Evolutionary conservation across 2,113 vertebrate genomes (phyloP), one percentile per base, ranked within the genome.

Genomic region (Apteryx owenii): DNA sequence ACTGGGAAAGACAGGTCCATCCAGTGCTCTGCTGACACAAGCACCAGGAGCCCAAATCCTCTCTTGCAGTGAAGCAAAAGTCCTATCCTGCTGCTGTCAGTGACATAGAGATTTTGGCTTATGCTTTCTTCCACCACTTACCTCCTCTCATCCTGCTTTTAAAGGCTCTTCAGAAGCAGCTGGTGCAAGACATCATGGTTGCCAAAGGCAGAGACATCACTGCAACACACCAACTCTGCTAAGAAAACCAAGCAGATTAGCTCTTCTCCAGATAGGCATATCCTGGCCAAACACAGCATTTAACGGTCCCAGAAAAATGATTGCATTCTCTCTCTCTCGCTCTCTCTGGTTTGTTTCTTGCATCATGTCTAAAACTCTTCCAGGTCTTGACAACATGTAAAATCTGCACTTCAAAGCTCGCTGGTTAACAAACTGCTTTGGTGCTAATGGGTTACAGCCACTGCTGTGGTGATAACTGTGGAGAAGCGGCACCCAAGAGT

Each of bases 361-460:
- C 3, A 0, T 7, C 29, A 51, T 26, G 16, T 38, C 46, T 2
- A 2, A 66, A 93, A 31, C 12, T 40, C 25, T 40, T 64, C 3
- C 13, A 77, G 44, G 54, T 46, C 68, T 44, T 25, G 58, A 2
- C 5, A 70, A 11, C 33, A 26, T 0, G 0, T 38, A 72, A 83
- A 9, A 36, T 17, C 26, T 20, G 15, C 23, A 44, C 51, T 26
- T 68, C 56, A 82, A 60, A 75, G 21, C 38, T n/a, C 14, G 36
- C 7, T 6, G 2, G 0, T 9, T 44, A 50, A 26, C 29, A 79
- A 53, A 77, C 9, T 48, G 46, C 46, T 48, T 48, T 48, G 46
- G 46, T 48, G 46, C 46, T 48, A 48, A 48, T 48, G 26, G 26
- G 25, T 65, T 40, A 65, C 26, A 66, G 42, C 64, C 42, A 28